Evolutionary conservation across 2,797 vertebrate genomes (phyloP), one percentile per base, ranked within the genome.

Genomic region (Leucoraja ocellata): DNA sequence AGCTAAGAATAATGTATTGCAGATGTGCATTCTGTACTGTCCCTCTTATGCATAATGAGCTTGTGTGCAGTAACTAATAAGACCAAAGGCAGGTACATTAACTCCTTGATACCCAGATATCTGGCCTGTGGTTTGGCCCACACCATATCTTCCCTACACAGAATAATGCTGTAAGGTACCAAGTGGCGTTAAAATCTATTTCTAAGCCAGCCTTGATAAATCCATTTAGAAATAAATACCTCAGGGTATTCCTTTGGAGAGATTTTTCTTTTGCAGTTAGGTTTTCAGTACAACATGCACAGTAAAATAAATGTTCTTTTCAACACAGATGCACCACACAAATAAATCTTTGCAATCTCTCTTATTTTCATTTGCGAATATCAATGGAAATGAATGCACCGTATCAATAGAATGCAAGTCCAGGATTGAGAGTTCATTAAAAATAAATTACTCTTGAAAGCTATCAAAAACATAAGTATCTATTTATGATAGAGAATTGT

Each of bases 401-500:
- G 84, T 88, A 88, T 88, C 65, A 88, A 88, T 68, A 88, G 84
- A 88, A 68, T 88, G 58, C 84, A 88, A 88, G 63, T 8, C 63
- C 65, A 88, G 63, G 84, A 88, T 88, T 88, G 84, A 88, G 65
- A 65, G 84, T 68, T 88, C 84, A 88, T 68, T 88, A 68, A 88
- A 88, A 36, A 88, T 88, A 36, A 88, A 68, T 63, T 36, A 36
- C 84, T 88, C n/a, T 65, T 68, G n/a, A 88, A 68, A 68, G 61
- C n/a, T 32, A 21, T 88, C 61, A 68, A 68, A 88, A 65, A 36
- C 63, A 88, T 88, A 68, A 88, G n/a, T 65, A 68, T 88, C 63
- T 32, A 88, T 68, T 88, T 68, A 68, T 88, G 63, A 88, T 32
- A 23, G 28, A 14, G 58, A 88, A 36, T 88, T 68, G 65, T 36